These are phyloP conservation scores for Neoitamus cyanurus DNA, from an alignment of 2,888 invertebrate species.

Conservation along the genomic window DNA sequence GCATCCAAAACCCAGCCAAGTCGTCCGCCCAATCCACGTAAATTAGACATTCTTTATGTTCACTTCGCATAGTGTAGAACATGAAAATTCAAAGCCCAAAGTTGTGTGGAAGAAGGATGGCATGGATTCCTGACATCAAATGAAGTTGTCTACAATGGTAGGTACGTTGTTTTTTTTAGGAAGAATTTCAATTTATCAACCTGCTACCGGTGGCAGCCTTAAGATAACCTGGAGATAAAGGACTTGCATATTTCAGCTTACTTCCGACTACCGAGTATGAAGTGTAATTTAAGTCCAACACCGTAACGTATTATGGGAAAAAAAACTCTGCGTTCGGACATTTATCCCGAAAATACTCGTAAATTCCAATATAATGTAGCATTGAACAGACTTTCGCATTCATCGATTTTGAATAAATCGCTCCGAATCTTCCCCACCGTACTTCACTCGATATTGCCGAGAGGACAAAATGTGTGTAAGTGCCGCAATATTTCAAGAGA, in stretches of 20 bases:
- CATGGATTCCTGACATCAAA: not conserved
- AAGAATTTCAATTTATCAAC: not conserved
- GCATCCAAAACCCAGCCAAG: too few species aligned
- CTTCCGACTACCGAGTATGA: not conserved
- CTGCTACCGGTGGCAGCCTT: not conserved
- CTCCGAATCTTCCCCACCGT: not conserved
- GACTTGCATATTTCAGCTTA: not conserved
- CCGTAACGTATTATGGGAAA: too few species aligned
- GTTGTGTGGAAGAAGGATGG: not conserved
- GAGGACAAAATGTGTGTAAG: not conserved
- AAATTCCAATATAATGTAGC: not conserved
- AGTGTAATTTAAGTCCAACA: not conserved
- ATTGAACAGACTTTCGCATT: not conserved
- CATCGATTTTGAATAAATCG: not conserved
- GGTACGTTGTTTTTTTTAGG: not conserved
- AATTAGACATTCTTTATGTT: not conserved
- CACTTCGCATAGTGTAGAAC: too few species aligned
- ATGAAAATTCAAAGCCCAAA: not conserved
- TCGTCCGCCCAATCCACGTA: not conserved
- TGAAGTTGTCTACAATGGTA: not conserved
- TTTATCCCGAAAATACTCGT: not conserved
- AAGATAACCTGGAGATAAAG: not conserved
- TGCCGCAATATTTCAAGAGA: not conserved
- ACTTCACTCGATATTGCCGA: not conserved
- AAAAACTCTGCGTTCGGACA: not conserved